These are phyloP conservation scores for Bombycilla garrulus DNA, from an alignment of 2,113 vertebrate genomes.

Conservation along the genomic window DNA sequence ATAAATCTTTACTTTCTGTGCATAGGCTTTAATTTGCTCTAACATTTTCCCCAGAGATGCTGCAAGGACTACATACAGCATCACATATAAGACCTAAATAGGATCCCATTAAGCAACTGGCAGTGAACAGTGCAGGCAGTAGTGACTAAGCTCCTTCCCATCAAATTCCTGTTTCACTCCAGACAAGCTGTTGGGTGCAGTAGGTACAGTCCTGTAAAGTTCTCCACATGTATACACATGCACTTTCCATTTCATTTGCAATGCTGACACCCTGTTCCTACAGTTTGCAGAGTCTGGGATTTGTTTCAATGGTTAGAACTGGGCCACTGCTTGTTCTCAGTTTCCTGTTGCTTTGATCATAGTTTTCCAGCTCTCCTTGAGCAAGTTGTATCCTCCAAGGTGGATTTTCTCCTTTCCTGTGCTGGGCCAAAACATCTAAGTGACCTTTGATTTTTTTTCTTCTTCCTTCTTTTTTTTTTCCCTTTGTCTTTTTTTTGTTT, in stretches of 20 bases:
- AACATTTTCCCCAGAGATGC: background rate
- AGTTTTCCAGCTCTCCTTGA: slow-evolving; percentile 18
- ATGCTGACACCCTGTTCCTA: background rate
- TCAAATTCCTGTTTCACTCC: background rate
- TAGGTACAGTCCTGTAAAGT: background rate
- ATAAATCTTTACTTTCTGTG: background rate
- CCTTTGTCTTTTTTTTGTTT: background rate
- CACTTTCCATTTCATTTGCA: background rate
- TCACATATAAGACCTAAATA: background rate
- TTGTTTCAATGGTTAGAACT: slow-evolving; percentile 14
- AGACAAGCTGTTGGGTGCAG: background rate
- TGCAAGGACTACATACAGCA: background rate
- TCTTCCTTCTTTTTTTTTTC: background rate
- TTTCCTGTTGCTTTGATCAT: slow-evolving; percentile 36
- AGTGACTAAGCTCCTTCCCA: background rate
- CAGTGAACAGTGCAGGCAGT: background rate
- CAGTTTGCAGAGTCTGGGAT: background rate
- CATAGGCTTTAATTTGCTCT: background rate
- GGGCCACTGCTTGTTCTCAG: background rate
- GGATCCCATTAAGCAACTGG: background rate
- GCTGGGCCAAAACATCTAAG: slow-evolving; percentile 63
- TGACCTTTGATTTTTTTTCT: slow-evolving; percentile 63
- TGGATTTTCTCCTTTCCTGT: slow-evolving; percentile 73
- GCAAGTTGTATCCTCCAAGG: slow-evolving; percentile 55
- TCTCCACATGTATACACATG: background rate